These are phyloP conservation scores for Benitochromis conjunctus DNA, from an alignment of 2,113 vertebrate genomes.

Conservation along the genomic window DNA sequence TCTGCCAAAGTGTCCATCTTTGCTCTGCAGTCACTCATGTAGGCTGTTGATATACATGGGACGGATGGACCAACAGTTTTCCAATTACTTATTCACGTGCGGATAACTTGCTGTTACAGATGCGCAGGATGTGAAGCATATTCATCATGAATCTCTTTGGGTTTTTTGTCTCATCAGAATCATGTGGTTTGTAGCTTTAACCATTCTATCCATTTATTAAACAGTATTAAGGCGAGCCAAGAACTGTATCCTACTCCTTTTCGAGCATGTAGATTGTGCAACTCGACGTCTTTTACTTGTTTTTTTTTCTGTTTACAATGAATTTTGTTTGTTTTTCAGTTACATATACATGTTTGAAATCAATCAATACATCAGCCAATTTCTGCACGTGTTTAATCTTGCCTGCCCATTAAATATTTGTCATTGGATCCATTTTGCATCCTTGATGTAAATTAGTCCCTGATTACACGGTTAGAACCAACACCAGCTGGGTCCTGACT, in stretches of 20 bases:
- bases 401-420: neutral
- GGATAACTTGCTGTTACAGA: neutral
- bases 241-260: neutral
- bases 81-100: neutral
- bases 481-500: neutral
- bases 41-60: neutral
- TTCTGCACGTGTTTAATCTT: neutral
- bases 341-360: neutral
- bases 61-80: neutral
- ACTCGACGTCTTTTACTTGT: neutral
- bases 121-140: neutral
- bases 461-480: neutral
- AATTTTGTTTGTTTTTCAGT: neutral
- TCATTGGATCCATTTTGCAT: neutral
- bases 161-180: neutral
- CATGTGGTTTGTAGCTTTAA: neutral
- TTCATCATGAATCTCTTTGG: neutral
- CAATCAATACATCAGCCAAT: neutral
- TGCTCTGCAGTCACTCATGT: neutral
- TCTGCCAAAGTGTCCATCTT: constrained; percentile 15
- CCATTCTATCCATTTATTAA: neutral
- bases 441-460: neutral
- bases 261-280: neutral
- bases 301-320: neutral
- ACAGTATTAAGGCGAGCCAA: neutral